phyloP scores from a whole-genome alignment of 2,797 vertebrate genomes.

The Poeciliopsis paucimaculata region DNA sequence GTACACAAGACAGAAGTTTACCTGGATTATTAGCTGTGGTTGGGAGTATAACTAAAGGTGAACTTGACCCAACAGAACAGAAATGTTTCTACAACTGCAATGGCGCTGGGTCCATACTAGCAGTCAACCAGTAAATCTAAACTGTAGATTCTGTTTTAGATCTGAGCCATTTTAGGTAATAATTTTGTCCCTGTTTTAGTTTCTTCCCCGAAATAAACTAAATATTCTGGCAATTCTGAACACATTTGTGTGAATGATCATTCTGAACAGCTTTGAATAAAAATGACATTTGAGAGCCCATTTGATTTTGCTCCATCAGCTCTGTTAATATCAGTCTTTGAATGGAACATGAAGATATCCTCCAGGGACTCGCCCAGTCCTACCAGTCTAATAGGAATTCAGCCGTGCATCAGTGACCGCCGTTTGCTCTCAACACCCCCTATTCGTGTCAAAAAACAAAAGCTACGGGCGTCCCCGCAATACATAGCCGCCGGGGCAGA shows the following conservation, averaged over 20 bases:
- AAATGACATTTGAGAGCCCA: not conserved
- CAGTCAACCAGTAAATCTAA: not conserved
- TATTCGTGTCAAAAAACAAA: conserved; percentile 85
- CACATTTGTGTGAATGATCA: not conserved
- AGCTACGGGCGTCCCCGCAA: conserved; percentile 75
- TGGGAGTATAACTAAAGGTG: not conserved
- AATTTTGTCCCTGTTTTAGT: not conserved
- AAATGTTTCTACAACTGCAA: not conserved
- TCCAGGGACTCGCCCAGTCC: conserved; percentile 58
- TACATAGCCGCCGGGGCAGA: conserved; percentile 78
- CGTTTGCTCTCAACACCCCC: conserved; percentile 64
- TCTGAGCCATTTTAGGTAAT: not conserved
- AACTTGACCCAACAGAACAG: not conserved
- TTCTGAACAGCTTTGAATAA: not conserved
- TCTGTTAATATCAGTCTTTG: conserved; percentile 6
- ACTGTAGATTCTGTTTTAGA: not conserved
- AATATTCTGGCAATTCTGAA: not conserved
- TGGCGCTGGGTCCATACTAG: not conserved
- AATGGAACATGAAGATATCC: conserved; percentile 77
- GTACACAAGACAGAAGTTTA: not conserved
- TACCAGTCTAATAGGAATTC: conserved; percentile 52
- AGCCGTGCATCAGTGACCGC: conserved; percentile 76
- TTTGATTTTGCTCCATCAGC: conserved; percentile 4
- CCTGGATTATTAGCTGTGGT: not conserved
- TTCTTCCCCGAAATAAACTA: not conserved